Percentiles rank a stretch among this genome's conserved stretches.
phyloP scores from a whole-genome alignment of 2,797 vertebrate genomes.

The Poecilia velifera region DNA sequence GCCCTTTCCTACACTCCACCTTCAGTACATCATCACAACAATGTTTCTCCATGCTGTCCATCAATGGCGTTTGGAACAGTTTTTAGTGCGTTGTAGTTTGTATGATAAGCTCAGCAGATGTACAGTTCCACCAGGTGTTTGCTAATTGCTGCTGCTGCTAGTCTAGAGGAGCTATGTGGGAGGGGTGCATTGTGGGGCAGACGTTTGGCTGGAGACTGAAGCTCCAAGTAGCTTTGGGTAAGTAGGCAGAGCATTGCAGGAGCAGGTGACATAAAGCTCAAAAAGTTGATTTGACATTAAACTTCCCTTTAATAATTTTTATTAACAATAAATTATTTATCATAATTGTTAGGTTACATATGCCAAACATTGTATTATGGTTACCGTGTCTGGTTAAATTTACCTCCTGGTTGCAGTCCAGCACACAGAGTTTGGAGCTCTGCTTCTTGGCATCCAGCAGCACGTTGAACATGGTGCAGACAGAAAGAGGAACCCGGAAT shows the following conservation, averaged over 20 bases:
- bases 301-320: neutral
- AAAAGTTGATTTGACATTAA: neutral
- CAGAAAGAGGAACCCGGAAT: slow-evolving; percentile 83
- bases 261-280: neutral
- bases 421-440: slow-evolving; percentile 91
- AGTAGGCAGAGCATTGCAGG: neutral
- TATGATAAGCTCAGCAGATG: too few relatives aligned
- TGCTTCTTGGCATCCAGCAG: slow-evolving; percentile 93
- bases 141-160: too few relatives aligned
- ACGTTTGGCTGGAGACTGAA: neutral
- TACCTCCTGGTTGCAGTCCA: slow-evolving; percentile 94
- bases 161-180: too few relatives aligned
- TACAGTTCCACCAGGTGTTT: too few relatives aligned
- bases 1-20: too few relatives aligned
- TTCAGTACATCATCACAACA: too few relatives aligned
- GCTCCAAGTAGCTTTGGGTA: neutral
- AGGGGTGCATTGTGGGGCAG: neutral
- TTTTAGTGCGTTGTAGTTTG: too few relatives aligned
- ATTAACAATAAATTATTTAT: neutral
- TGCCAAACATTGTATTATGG: neutral
- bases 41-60: too few relatives aligned
- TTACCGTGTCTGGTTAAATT: neutral
- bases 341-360: neutral
- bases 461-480: slow-evolving; percentile 98
- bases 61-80: too few relatives aligned